These are phyloP conservation scores for Belonocnema kinseyi DNA, from an alignment of 1,140 invertebrate genomes.

Conservation along the genomic window DNA sequence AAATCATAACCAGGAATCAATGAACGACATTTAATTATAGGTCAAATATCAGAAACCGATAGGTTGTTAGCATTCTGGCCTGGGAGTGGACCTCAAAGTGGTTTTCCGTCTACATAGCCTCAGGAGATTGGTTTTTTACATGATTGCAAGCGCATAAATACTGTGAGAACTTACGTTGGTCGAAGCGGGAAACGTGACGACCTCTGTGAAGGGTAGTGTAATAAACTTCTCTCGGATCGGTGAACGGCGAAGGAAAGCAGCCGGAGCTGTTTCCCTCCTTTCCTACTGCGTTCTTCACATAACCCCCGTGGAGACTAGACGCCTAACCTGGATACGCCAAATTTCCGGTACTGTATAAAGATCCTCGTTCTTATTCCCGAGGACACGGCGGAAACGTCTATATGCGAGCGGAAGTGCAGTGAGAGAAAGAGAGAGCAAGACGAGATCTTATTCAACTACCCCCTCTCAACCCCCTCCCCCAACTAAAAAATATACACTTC, in stretches of 20 bases:
- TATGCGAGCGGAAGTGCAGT: conserved; percentile 47
- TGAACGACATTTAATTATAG: conserved; percentile 30
- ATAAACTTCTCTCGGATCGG: conserved; percentile 53
- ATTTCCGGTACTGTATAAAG: conserved; percentile 60
- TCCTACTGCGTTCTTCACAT: conserved; percentile 1
- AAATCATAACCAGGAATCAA: conserved; percentile 9
- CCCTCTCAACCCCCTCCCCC: not conserved
- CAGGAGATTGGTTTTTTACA: conserved; percentile 8
- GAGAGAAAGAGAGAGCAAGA: conserved; percentile 36
- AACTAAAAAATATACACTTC: too few relatives aligned
- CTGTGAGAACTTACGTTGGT: conserved; percentile 9
- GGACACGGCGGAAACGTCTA: conserved; percentile 55
- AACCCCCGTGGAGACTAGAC: conserved; percentile 36
- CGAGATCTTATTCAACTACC: not conserved
- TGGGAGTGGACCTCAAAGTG: conserved; percentile 17
- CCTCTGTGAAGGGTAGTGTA: conserved; percentile 38
- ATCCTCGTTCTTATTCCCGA: conserved; percentile 44
- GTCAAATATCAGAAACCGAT: conserved; percentile 30
- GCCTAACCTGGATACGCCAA: conserved; percentile 58
- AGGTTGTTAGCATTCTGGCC: conserved; percentile 16
- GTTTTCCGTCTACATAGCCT: not conserved
- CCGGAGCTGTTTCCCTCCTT: conserved; percentile 42
- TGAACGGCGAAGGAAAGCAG: conserved; percentile 45
- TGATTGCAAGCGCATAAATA: conserved; percentile 24
- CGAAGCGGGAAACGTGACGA: conserved; percentile 5